phyloP scores from a whole-genome alignment of 2,888 invertebrate genomes.

The Rhopalosiphum nymphaeae region DNA sequence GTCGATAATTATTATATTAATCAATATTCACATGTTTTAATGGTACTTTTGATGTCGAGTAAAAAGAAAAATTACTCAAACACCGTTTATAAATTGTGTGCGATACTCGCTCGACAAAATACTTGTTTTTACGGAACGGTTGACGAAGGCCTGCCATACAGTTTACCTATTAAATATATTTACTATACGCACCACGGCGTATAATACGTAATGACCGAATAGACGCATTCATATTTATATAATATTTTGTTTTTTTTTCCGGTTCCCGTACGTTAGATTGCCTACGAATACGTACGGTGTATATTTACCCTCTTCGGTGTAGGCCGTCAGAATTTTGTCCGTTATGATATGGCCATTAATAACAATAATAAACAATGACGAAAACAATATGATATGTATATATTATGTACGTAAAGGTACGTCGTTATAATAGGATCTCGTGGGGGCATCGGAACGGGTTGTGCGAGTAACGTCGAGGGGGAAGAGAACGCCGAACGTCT shows the following conservation, averaged over 20 bases:
- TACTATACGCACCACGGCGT: not conserved
- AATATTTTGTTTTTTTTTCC: not conserved
- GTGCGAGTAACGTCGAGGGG: not conserved
- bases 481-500: not conserved
- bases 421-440: not conserved
- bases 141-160: not conserved
- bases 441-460: conserved; percentile 36
- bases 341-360: conserved; percentile 60
- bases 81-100: not conserved
- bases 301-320: not conserved
- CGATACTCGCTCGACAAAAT: not conserved
- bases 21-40: not conserved
- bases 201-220: not conserved
- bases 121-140: not conserved
- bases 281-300: not conserved
- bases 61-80: not conserved
- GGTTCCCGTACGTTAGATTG: not conserved
- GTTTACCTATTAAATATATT: not conserved
- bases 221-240: not conserved
- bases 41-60: not conserved
- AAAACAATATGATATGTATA: conserved; percentile 22
- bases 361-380: conserved; percentile 57
- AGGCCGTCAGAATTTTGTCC: conserved; percentile 45
- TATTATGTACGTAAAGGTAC: not conserved
- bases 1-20: not conserved